phyloP scores from a whole-genome alignment of 2,797 vertebrate species.

The Falco novaeseelandiae region DNA sequence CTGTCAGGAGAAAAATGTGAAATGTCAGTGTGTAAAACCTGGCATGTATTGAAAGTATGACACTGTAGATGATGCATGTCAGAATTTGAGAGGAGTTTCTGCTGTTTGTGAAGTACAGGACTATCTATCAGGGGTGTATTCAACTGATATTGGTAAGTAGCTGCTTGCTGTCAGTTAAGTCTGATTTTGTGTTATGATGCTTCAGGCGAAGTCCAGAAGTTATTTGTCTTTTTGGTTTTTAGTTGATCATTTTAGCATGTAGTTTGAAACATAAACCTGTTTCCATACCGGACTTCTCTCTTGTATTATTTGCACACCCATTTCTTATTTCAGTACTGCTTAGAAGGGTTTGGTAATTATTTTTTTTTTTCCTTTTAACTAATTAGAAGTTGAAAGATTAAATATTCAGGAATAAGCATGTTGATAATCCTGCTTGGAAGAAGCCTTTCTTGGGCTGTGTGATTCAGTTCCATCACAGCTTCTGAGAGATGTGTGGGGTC shows the following conservation, averaged over 20 bases:
- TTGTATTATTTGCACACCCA: neutral
- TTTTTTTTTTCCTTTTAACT: neutral
- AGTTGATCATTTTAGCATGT: neutral
- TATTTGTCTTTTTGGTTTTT: neutral
- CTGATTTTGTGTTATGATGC: neutral
- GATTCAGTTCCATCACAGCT: neutral
- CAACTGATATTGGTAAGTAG: neutral
- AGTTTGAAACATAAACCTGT: neutral
- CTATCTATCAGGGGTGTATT: neutral
- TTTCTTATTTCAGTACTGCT: neutral
- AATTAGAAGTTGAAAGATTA: neutral
- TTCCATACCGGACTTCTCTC: neutral
- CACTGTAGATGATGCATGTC: conserved; percentile 8
- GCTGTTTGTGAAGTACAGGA: neutral
- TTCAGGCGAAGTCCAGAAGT: neutral
- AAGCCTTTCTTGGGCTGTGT: neutral
- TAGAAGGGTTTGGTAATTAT: neutral
- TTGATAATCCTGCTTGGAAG: neutral
- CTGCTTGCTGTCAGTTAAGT: neutral
- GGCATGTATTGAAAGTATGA: neutral
- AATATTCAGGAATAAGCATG: neutral
- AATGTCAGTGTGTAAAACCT: conserved; percentile 26
- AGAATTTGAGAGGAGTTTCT: conserved; percentile 23
- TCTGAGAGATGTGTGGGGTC: neutral
- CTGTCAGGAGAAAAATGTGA: conserved; percentile 15